These are phyloP conservation scores for Polydrusus cervinus DNA, from an alignment of 2,888 invertebrate genomes.

Conservation along the genomic window DNA sequence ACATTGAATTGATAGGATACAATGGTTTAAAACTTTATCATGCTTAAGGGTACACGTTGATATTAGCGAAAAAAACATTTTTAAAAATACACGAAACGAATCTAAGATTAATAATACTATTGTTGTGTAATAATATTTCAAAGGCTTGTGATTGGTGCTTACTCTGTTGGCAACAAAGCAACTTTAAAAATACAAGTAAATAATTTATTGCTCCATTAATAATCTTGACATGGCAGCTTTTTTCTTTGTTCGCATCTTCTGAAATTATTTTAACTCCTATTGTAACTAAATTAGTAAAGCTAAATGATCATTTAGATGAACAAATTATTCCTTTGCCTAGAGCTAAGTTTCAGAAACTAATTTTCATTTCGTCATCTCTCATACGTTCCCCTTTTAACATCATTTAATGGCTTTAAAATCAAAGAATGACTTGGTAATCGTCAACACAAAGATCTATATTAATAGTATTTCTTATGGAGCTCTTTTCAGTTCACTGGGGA, in stretches of 20 bases:
- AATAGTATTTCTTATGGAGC: constrained; percentile 38
- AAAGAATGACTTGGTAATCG: constrained; percentile 30
- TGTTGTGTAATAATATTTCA: not conserved
- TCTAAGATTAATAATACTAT: not conserved
- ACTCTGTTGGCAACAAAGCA: not conserved
- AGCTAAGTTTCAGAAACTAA: constrained; percentile 30
- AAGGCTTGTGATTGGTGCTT: not conserved
- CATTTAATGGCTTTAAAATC: constrained; percentile 40
- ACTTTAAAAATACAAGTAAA: constrained; percentile 8
- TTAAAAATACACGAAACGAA: too few species aligned
- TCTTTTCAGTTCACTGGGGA: constrained; percentile 12
- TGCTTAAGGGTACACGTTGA: too few species aligned
- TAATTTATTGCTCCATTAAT: constrained; percentile 15
- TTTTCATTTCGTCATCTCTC: constrained; percentile 15
- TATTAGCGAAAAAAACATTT: too few species aligned
- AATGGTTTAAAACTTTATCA: too few species aligned
- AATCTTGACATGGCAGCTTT: constrained; percentile 4
- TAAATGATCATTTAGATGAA: constrained; percentile 31
- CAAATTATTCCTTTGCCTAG: constrained; percentile 32
- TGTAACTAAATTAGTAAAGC: constrained; percentile 25
- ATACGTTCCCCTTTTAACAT: constrained; percentile 19
- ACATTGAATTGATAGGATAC: too few species aligned
- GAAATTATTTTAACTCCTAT: constrained; percentile 14
- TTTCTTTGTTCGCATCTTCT: constrained; percentile 12
- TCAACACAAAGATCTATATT: constrained; percentile 32